Base-by-base conservation (phyloP, 2,113 vertebrate species). In the Takifugu flavidus region DNA sequence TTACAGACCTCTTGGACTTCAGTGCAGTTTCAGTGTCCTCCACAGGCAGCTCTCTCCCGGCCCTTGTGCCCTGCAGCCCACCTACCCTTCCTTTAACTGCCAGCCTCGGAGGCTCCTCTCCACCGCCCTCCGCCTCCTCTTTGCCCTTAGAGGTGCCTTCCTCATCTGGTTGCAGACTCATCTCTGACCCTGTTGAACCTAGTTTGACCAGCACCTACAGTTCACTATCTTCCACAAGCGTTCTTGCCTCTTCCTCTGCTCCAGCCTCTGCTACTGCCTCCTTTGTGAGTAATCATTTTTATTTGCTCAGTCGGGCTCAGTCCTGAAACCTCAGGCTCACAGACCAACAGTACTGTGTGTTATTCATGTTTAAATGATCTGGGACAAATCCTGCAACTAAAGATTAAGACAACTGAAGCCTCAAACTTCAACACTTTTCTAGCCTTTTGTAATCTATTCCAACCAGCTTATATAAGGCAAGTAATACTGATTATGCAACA, bases 1-100 rank as follows among this genome's bases (percentile, higher is more conserved):
- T 93, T 55, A 89, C 90, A 3, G 94, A 96, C 31, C 84, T 92
- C 25, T 84, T 95, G 0, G 94, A 94, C 64, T 86, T 94, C 14
- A 87, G 86, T 82, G 90, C 90, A 0, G 92, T 92, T 56, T 81
- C 84, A 0, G 56, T 78, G 44, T 34, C 80, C 27, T 83, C 80
- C 3, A 7, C 52, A 1, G 85, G 75, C 49, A 86, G 82, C 78
- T 84, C 88, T 34, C 85, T 89, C 7, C 83, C 90, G 34, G 77
- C 85, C 4, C 67, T 55, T 61, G 82, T 12, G 70, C 90, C 79
- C 77, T 82, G 78, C 83, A 65, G 69, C 82, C 83, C 56, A 62
- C 71, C 65, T 62, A 83, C 85, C 73, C 75, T 87, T 0, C 66
- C 86, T 10, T 79, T 88, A 1, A 77, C n/a, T 70, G 69, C 70